Base-by-base conservation (phyloP, 2,797 vertebrate genomes). In the Hydrophis major region DNA sequence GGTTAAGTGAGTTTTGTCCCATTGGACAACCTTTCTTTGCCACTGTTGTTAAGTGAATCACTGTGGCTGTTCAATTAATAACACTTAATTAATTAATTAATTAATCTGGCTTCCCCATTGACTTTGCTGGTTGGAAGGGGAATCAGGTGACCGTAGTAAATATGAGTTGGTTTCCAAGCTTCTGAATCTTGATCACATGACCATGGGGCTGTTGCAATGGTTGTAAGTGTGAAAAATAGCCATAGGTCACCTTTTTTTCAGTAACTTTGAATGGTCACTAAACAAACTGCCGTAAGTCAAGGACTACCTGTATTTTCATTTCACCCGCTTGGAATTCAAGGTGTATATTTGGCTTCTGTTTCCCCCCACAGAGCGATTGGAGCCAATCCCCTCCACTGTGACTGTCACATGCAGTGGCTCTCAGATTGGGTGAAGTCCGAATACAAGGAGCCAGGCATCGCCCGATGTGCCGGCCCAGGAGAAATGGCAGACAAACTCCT, bases 391-490 rank as follows among this genome's bases (percentile, higher is more conserved):
- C 98, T 99, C 94, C 98, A 99, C 96, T 99, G 99, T 95, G 99
- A 99, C 96, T 99, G 99, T 96, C 98, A 99, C 97, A 99, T 99
- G 99, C 99, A 99, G 97, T 99, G 99, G 99, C 96, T 99, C 2
- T 99, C 99, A 6, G 99, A 99, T 94, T 99, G 99, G 99, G 99
- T 99, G 60, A 99, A 99, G 97, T 99, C 99, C 0, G 99, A 99
- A 90, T 99, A 99, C 96, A 99, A 99, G 96, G 99, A 99, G 93
- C 99, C 99, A 0, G 99, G 99, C 91, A 99, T 99, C 42, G 99
- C 99, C 66, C 98, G 99, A 57, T 99, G 99, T 56, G 97, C 98
- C 1, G 99, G 99, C 56, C 99, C 99, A 0, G 98, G 99, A 57
- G 99, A 99, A 96, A 99, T 99, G 99, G 98, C 98, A 0, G 99